Conservation (phyloP, 2,888 invertebrate species). For the Oscheius sp. region DNA sequence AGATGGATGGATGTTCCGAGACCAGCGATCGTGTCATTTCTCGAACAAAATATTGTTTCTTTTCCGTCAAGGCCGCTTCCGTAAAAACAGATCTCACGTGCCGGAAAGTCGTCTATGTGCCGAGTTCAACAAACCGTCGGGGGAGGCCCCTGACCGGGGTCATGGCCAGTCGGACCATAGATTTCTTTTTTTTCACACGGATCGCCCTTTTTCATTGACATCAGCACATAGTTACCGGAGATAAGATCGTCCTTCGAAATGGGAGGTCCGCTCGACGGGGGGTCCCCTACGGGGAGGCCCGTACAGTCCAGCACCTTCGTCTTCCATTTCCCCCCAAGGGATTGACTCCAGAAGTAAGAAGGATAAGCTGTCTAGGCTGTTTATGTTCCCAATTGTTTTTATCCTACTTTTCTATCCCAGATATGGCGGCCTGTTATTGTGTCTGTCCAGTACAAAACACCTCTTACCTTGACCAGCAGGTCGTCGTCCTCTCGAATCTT, state of each 20-base stretch:
- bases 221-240: not conserved
- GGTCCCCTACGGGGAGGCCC: not conserved
- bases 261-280: not conserved
- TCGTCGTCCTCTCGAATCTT: slow-evolving; percentile 6
- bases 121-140: slow-evolving; percentile 2
- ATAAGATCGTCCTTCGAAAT: slow-evolving; percentile 7
- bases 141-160: not conserved
- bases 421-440: no score
- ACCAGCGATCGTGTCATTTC: not conserved
- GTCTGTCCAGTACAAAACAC: slow-evolving; percentile 3
- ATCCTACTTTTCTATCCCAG: not conserved
- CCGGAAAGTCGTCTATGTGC: not conserved
- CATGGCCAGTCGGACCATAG: no score
- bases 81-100: not conserved
- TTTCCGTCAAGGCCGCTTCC: slow-evolving; percentile 4
- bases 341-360: not conserved
- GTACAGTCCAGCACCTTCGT: no score
- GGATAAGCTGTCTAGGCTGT: no score
- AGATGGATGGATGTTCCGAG: not conserved
- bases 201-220: no score
- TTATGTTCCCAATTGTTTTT: no score
- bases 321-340: not conserved
- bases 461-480: slow-evolving; percentile 4
- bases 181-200: no score
- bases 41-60: slow-evolving; percentile 11